phyloP scores from a whole-genome alignment of 2,888 invertebrate genomes.

The Polietes domitor region DNA sequence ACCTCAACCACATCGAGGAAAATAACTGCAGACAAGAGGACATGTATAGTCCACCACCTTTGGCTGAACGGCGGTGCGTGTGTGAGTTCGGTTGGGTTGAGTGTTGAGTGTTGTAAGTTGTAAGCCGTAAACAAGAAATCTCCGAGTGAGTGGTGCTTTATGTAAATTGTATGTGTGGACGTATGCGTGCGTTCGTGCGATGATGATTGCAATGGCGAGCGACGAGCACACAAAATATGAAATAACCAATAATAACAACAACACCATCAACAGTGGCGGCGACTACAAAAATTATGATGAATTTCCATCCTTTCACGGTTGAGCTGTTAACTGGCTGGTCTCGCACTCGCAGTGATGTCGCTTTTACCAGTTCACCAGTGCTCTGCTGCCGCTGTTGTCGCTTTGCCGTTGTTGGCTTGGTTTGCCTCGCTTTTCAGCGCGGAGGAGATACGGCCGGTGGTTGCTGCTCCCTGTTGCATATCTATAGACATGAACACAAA shows the following conservation, averaged over 20 bases:
- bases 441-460: slow-evolving; percentile 67
- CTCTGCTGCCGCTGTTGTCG: slow-evolving; percentile 1
- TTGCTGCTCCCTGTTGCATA: slow-evolving; percentile 62
- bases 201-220: slow-evolving; percentile 41
- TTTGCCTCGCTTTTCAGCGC: slow-evolving; percentile 47
- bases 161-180: slow-evolving; percentile 5
- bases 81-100: background rate
- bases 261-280: background rate
- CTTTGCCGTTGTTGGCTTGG: background rate
- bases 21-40: slow-evolving; percentile 39
- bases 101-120: slow-evolving; percentile 12
- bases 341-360: slow-evolving; percentile 13
- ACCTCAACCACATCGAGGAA: slow-evolving; percentile 21
- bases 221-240: background rate
- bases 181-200: background rate
- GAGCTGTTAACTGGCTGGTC: slow-evolving; percentile 62
- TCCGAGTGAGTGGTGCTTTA: slow-evolving; percentile 44
- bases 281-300: slow-evolving; percentile 70
- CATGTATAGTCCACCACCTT: background rate
- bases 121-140: slow-evolving; percentile 16
- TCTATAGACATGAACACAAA: slow-evolving; percentile 11
- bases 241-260: slow-evolving; percentile 18
- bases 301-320: slow-evolving; percentile 76
- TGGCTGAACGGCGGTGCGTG: background rate
- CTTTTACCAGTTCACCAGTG: background rate